phyloP scores from a whole-genome alignment of 2,797 vertebrate species.

The Pangasius djambal region DNA sequence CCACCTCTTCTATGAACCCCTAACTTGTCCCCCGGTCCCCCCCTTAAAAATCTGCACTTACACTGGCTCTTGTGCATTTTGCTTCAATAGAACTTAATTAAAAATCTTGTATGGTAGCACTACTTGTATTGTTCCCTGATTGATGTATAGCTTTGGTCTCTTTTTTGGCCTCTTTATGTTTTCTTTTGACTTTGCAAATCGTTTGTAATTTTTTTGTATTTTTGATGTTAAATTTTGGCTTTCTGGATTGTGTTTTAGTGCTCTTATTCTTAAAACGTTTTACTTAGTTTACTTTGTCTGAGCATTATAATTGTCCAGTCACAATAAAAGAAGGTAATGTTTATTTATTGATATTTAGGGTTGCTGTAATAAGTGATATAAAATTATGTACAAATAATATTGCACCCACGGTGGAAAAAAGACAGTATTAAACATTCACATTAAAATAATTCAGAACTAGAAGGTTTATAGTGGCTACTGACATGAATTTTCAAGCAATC shows the following conservation, averaged over 20 bases:
- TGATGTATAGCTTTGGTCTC: no score
- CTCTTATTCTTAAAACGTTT: neutral
- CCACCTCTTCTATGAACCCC: no score
- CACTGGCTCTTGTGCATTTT: no score
- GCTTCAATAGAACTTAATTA: no score
- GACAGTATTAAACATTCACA: neutral
- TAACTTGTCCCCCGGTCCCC: no score
- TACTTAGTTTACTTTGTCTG: neutral
- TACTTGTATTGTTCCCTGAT: no score
- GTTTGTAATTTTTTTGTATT: no score
- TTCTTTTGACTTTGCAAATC: no score
- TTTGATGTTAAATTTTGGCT: no score
- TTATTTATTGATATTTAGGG: neutral
- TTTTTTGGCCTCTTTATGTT: no score
- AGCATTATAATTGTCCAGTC: neutral
- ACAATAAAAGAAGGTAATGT: neutral
- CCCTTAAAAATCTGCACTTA: no score
- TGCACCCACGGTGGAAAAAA: neutral
- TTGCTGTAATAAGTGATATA: neutral
- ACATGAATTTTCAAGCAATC: neutral
- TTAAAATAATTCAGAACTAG: neutral
- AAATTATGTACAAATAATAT: neutral
- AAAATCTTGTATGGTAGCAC: no score
- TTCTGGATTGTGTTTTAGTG: neutral
- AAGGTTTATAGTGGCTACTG: neutral